These are phyloP conservation scores for Cactoblastis cactorum DNA, from an alignment of 2,888 invertebrate species.

Conservation along the genomic window DNA sequence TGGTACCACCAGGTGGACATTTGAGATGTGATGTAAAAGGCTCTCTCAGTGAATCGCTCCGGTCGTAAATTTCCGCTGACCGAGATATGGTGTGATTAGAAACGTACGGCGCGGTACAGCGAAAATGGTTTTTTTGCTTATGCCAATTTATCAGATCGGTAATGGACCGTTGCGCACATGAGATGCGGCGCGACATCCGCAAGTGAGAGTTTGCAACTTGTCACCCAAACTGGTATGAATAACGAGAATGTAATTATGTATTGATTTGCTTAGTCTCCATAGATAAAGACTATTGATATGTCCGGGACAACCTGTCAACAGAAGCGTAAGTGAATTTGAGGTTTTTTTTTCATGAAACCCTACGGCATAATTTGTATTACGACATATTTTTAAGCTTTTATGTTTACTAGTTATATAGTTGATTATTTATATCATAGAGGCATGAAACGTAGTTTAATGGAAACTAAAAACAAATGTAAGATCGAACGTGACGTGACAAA, in stretches of 20 bases:
- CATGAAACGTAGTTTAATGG: background rate
- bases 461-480: background rate
- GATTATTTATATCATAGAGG: constrained; percentile 6
- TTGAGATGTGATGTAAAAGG: constrained; percentile 69
- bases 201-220: constrained; percentile 75
- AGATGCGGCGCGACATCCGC: constrained; percentile 68
- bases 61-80: constrained; percentile 74
- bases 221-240: constrained; percentile 73
- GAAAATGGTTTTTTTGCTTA: constrained; percentile 71
- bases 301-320: constrained; percentile 56
- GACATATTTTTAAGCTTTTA: constrained; percentile 16
- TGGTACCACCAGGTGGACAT: constrained; percentile 64
- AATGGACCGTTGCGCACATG: constrained; percentile 62
- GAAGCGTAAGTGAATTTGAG: constrained; percentile 64
- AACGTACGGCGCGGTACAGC: constrained; percentile 59
- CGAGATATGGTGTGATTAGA: constrained; percentile 75
- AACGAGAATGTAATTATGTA: constrained; percentile 63
- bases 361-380: constrained; percentile 37
- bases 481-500: background rate
- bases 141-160: constrained; percentile 64
- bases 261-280: constrained; percentile 44
- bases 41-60: constrained; percentile 70
- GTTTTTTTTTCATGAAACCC: constrained; percentile 59
- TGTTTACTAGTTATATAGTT: constrained; percentile 6
- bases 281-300: constrained; percentile 51